Evolutionary conservation across 1,140 invertebrate genomes (phyloP).

Genomic region (Trichomalopsis sarcophagae): DNA sequence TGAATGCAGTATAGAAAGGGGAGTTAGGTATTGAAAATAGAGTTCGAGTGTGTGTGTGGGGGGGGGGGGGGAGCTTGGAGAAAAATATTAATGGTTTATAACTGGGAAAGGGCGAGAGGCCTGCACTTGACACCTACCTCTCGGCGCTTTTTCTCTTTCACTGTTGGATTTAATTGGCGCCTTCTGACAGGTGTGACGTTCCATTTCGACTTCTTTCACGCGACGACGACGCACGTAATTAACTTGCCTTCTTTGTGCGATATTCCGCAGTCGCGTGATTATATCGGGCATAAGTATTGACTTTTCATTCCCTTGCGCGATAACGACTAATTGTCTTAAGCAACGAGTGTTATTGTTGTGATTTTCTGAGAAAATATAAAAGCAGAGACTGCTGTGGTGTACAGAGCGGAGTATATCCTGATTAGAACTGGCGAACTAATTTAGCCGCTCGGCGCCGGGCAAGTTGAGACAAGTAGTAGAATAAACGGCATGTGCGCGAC

Average conservation of each 20-base stretch:
- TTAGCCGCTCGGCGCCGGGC: not conserved
- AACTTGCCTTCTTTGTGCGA: not conserved
- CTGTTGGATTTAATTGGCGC: conserved; percentile 37
- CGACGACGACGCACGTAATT: not conserved
- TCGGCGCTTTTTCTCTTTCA: conserved; percentile 15
- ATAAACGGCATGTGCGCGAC: conserved; percentile 23
- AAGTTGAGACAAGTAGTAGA: conserved; percentile 40
- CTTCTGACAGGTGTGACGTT: conserved; percentile 18
- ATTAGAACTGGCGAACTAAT: conserved; percentile 32
- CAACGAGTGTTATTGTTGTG: no score
- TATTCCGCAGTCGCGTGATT: not conserved
- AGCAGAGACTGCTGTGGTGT: no score
- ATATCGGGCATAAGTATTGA: no score
- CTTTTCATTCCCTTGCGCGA: no score
- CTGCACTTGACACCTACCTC: conserved; percentile 31
- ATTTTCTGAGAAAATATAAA: no score
- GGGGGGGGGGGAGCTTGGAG: no score
- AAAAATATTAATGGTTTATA: conserved; percentile 44
- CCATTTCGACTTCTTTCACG: not conserved
- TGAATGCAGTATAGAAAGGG: not conserved
- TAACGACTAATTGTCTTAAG: no score
- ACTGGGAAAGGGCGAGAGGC: not conserved
- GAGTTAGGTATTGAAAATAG: not conserved
- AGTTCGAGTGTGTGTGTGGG: no score
- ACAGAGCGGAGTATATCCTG: not conserved